Base-by-base conservation (phyloP, 2,113 vertebrate genomes). In the Ceyx margarethae region DNA sequence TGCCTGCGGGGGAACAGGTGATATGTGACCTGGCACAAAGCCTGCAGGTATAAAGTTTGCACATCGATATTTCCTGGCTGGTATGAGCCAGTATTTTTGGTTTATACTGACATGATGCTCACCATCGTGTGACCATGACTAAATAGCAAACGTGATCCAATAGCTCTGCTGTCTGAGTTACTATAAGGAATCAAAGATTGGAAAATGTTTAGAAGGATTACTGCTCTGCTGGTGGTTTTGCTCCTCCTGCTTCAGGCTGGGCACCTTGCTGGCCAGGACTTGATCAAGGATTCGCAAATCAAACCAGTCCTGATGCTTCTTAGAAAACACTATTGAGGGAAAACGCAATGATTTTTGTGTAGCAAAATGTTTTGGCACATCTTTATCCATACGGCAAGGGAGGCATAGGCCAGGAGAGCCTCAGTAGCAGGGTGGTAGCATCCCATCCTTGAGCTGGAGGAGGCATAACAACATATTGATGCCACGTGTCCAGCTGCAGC, bases 401-500 rank as follows among this genome's bases (percentile, higher is more conserved):
- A 56, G 28, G 6, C 13, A 40, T 21, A 23, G 67, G 5, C 23
- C 57, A 42, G 18, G 28, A 61, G 46, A 57, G 28, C 48, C 48
- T 7, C 10, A 37, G 67, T 40, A 37, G 12, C 5, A 62, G 58
- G 9, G 19, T 1, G 0, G 14, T 45, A 50, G 20, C 45, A 43
- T 40, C 17, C 40, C 14, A 40, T 2, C 58, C 56, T 46, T 9
- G 33, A 71, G 61, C 22, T 68, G 65, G 37, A 77, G 37, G 29
- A 48, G 81, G 7, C 61, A 83, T 29, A 31, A 35, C 40, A n/a
- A 6, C 33, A 7, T 11, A 28, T 1, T 45, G 67, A 28, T 21
- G 8, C 67, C 35, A 11, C 0, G 0, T 22, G 29, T 51, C 42
- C 1, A 2, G 4, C 23, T 42, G 68, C 42, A 80, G n/a, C 51